Conservation (phyloP, 2,888 invertebrate genomes). For the Philhelius pedissequus region DNA sequence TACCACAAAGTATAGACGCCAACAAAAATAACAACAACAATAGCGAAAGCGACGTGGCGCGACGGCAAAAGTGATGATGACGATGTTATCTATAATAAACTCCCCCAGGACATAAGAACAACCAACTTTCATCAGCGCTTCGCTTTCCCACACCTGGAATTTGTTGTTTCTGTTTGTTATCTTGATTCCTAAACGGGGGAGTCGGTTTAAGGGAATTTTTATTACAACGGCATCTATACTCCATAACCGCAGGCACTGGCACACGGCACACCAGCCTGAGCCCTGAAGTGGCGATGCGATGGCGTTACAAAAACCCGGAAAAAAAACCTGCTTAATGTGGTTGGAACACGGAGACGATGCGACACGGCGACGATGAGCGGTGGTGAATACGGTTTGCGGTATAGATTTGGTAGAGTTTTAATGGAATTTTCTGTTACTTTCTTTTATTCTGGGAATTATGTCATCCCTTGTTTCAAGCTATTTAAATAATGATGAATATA, state of each 20-base stretch:
- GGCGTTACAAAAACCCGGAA: background rate
- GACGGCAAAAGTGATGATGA: background rate
- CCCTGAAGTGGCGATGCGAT: background rate
- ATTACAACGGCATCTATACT: background rate
- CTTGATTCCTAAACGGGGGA: background rate
- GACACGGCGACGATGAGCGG: background rate
- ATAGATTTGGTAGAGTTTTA: constrained; percentile 7
- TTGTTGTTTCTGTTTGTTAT: background rate
- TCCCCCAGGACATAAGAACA: background rate
- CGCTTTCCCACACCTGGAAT: constrained; percentile 9
- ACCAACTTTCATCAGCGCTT: constrained; percentile 23
- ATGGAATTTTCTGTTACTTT: constrained; percentile 41
- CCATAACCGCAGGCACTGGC: constrained; percentile 4
- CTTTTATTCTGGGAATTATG: constrained; percentile 22
- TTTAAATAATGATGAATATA: background rate
- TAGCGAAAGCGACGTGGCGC: background rate
- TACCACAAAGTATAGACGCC: constrained; percentile 5
- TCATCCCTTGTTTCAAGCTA: background rate
- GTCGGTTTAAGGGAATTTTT: constrained; percentile 24
- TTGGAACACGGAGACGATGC: background rate
- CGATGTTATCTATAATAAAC: background rate
- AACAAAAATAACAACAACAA: too few species aligned
- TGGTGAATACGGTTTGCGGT: too few species aligned
- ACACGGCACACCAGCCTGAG: background rate
- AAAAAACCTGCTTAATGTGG: background rate